Evolutionary conservation across 92 coral and sea anemone species (phyloP).

Genomic region (Heliopora coerulea): DNA sequence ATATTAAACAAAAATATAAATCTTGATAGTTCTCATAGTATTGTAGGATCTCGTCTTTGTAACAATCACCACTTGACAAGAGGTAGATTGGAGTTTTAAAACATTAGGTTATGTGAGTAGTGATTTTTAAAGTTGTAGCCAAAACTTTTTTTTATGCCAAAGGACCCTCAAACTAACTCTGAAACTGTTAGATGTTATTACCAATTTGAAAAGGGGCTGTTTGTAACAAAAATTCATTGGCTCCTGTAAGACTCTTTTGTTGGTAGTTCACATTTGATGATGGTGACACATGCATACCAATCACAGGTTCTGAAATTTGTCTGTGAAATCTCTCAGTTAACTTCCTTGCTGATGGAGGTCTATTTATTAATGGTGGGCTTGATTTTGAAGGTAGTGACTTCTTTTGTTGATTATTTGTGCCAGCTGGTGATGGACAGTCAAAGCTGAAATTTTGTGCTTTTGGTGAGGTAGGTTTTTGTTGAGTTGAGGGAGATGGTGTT

Average conservation of each 20-base stretch:
- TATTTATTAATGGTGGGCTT: slow-evolving; percentile 31
- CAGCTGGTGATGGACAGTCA: not conserved
- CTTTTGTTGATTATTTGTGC: slow-evolving; percentile 5
- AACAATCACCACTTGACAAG: too few species aligned
- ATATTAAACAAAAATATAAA: too few species aligned
- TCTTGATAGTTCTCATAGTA: too few species aligned
- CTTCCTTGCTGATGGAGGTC: slow-evolving; percentile 13
- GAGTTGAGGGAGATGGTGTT: not conserved
- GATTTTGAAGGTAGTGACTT: slow-evolving; percentile 12
- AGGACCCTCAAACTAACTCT: too few species aligned
- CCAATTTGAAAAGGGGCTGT: slow-evolving; percentile 8
- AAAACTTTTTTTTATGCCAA: too few species aligned
- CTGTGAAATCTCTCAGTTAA: slow-evolving; percentile 10
- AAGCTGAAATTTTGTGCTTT: not conserved
- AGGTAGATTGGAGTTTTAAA: too few species aligned
- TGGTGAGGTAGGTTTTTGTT: slow-evolving; percentile 13
- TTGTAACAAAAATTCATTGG: not conserved
- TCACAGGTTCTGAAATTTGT: slow-evolving; percentile 20
- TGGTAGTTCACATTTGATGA: not conserved
- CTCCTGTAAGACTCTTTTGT: not conserved
- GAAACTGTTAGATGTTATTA: too few species aligned
- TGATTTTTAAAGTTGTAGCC: too few species aligned
- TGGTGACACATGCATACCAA: not conserved
- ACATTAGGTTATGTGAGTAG: too few species aligned
- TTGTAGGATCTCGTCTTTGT: too few species aligned